Evolutionary conservation across 2,888 invertebrate genomes (phyloP), one percentile per base, ranked within the genome.

Genomic region (Lysandra coridon): DNA sequence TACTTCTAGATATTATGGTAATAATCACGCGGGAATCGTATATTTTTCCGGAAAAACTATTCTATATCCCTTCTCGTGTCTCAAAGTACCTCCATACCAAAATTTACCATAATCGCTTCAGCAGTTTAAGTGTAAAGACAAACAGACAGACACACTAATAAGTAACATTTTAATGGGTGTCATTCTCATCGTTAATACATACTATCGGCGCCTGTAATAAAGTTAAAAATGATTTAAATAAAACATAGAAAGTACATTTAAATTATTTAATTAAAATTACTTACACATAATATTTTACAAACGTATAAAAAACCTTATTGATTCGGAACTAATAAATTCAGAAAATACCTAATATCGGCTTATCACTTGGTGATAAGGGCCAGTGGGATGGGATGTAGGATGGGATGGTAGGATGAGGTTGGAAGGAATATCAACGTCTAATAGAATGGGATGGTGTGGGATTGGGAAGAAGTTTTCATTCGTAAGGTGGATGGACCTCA

Each of bases 261-360:
- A 87, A 89, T 89, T 90, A 89, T 90, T 89, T 91, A 89, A 90
- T 90, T 89, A 89, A 90, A 91, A 91, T 89, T 88, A 92, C 92
- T 92, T 92, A 93, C 85, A 89, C 86, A 86, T 90, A 33, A 57
- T 76, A 92, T 93, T 92, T 93, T 93, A 93, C 89, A 92, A 87
- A 87, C 86, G 85, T 87, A 88, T 88, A 88, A 88, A 89, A 87
- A 87, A 87, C 87, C 85, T 87, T 85, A 87, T 87, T 87, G 85
- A 85, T 87, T 85, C 49, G 81, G 82, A 79, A 84, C 83, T 83
- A 85, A 85, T 85, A 84, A 86, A 83, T 82, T 83, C 78, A 82
- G 81, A 83, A 81, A 83, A 17, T 69, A 69, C 14, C 81, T 80
- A 82, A 82, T 81, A 83, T 82, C 81, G 84, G 83, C 81, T 80